Conservation (phyloP, 35 echinoderm and acorn worm species). For the Apostichopus japonicus region DNA sequence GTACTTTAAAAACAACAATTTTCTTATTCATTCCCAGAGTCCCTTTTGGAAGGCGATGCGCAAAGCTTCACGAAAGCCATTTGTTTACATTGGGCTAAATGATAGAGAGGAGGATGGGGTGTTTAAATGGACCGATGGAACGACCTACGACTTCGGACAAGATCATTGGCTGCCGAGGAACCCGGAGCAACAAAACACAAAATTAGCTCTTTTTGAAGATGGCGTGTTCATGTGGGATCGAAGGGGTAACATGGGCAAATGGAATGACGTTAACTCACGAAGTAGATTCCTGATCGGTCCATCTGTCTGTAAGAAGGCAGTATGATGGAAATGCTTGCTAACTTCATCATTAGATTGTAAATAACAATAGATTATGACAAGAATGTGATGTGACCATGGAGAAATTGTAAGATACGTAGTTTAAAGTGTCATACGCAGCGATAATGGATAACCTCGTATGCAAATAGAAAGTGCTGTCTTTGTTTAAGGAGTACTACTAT, state of each 20-base stretch:
- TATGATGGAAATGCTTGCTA: neutral
- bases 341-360: too few species aligned
- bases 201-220: neutral
- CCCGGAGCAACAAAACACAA: neutral
- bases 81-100: conserved; percentile 42
- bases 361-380: too few species aligned
- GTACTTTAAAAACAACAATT: too few species aligned
- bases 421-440: too few species aligned
- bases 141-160: conserved; percentile 23
- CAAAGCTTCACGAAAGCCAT: neutral
- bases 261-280: conserved; percentile 45
- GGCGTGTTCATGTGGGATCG: conserved; percentile 41
- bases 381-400: too few species aligned
- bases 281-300: conserved; percentile 13
- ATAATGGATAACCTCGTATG: too few species aligned
- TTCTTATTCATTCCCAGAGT: neutral
- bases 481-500: too few species aligned
- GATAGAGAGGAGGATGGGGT: conserved; percentile 14
- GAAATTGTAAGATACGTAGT: too few species aligned
- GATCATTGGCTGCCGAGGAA: conserved; percentile 28
- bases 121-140: conserved; percentile 42
- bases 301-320: conserved; percentile 22
- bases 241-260: neutral
- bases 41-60: conserved; percentile 8
- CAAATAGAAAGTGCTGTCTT: too few species aligned